Evolutionary conservation across 2,797 vertebrate genomes (phyloP).

Genomic region (Lagodon rhomboides): DNA sequence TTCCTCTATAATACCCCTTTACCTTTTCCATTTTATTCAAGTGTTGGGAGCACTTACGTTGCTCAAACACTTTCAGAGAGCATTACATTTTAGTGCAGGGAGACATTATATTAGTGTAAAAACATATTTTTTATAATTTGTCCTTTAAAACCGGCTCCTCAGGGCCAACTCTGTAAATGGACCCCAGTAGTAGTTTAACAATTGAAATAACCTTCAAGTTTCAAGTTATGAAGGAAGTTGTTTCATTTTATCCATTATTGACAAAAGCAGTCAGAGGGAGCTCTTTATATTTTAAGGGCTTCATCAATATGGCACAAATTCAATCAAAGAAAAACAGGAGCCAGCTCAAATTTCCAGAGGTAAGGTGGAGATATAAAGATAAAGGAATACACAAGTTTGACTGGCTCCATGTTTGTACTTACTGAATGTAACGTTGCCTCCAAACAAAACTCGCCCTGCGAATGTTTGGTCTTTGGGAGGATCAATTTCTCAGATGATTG

Average conservation of each 20-base stretch:
- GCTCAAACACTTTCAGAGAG: conserved; percentile 26
- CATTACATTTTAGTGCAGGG: neutral
- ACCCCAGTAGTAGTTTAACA: neutral
- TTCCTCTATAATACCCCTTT: conserved; percentile 6
- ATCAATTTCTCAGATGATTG: conserved; percentile 67
- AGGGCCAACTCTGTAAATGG: conserved; percentile 18
- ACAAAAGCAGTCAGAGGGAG: neutral
- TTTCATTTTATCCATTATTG: conserved; percentile 25
- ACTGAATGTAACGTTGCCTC: conserved; percentile 19
- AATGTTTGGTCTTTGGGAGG: conserved; percentile 40
- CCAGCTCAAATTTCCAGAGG: neutral
- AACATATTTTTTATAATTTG: conserved; percentile 32
- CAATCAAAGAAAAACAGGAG: conserved; percentile 6
- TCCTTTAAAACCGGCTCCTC: conserved; percentile 17
- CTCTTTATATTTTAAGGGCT: conserved; percentile 13
- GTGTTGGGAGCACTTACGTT: conserved; percentile 17
- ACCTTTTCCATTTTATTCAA: conserved; percentile 23
- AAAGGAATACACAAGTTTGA: conserved; percentile 18
- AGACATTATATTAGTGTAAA: conserved; percentile 9
- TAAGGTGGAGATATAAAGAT: neutral
- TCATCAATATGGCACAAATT: conserved; percentile 25
- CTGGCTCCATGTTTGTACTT: conserved; percentile 34
- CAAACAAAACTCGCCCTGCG: conserved; percentile 29
- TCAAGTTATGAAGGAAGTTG: conserved; percentile 13
- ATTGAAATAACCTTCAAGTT: conserved; percentile 1